phyloP scores from a whole-genome alignment of 2,797 vertebrate genomes.

The Tragelaphus oryx region DNA sequence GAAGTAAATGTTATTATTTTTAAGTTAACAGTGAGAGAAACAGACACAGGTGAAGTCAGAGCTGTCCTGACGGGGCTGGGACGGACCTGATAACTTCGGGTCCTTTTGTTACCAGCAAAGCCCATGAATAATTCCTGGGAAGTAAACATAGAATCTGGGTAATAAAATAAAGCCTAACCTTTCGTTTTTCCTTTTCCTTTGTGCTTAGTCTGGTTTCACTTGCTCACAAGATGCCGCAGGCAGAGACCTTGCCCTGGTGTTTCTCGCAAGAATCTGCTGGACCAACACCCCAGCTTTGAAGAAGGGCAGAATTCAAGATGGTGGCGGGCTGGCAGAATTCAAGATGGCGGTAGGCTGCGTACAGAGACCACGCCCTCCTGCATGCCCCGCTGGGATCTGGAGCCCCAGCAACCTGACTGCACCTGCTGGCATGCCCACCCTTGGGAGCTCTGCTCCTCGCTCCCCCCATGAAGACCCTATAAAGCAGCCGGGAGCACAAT shows the following conservation, averaged over 20 bases:
- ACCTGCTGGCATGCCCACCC: not conserved
- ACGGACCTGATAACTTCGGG: not conserved
- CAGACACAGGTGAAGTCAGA: not conserved
- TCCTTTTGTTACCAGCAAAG: not conserved
- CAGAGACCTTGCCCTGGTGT: not conserved
- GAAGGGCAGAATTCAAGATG: not conserved
- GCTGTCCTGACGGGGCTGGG: not conserved
- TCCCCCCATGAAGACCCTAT: rapidly evolving
- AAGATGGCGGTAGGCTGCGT: not conserved
- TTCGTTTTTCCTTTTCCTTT: not conserved
- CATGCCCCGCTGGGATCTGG: not conserved
- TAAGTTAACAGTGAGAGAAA: not conserved
- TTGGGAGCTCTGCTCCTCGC: not conserved
- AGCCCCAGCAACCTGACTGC: not conserved
- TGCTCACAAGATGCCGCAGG: not conserved
- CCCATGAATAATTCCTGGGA: not conserved
- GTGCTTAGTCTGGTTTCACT: not conserved
- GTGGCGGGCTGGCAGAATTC: not conserved
- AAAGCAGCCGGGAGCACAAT: not conserved
- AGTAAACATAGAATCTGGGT: not conserved
- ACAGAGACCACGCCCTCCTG: not conserved
- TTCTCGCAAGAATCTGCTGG: rapidly evolving
- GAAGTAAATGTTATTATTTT: not conserved
- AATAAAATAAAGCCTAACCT: not conserved
- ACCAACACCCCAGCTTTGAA: rapidly evolving